phyloP scores from a whole-genome alignment of 2,113 vertebrate genomes.

The Brachyhypopomus gauderio region DNA sequence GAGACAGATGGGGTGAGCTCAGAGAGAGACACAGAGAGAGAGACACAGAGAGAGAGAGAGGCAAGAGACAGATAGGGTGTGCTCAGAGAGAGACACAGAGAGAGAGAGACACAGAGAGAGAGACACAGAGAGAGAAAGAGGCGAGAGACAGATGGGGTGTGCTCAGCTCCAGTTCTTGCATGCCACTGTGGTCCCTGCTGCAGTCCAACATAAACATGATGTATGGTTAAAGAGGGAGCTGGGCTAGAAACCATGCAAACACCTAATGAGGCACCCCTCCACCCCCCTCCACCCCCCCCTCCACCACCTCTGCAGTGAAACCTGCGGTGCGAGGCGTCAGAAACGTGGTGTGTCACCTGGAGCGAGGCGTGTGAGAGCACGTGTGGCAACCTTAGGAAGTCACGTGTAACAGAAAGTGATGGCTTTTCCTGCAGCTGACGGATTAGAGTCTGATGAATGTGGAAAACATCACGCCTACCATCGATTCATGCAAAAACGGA shows the following conservation, averaged over 20 bases:
- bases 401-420: conserved; percentile 72
- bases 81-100: conserved; percentile 55
- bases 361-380: conserved; percentile 63
- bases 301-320: background rate
- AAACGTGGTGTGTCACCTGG: conserved; percentile 54
- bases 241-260: too few relatives aligned
- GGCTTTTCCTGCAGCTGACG: conserved; percentile 75
- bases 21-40: background rate
- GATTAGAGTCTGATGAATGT: conserved; percentile 77
- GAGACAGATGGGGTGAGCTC: conserved; percentile 3
- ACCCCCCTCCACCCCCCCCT: too few relatives aligned
- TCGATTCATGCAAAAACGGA: conserved; percentile 76
- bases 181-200: too few relatives aligned
- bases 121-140: conserved; percentile 22
- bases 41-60: conserved; percentile 39
- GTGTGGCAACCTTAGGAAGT: conserved; percentile 71
- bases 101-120: conserved; percentile 39
- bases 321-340: conserved; percentile 33
- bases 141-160: conserved; percentile 8
- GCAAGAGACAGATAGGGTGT: conserved; percentile 44
- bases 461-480: conserved; percentile 77
- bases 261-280: too few relatives aligned
- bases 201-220: too few relatives aligned
- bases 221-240: too few relatives aligned
- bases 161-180: too few relatives aligned